phyloP scores from a whole-genome alignment of 2,113 vertebrate species.

The Passer montanus region DNA sequence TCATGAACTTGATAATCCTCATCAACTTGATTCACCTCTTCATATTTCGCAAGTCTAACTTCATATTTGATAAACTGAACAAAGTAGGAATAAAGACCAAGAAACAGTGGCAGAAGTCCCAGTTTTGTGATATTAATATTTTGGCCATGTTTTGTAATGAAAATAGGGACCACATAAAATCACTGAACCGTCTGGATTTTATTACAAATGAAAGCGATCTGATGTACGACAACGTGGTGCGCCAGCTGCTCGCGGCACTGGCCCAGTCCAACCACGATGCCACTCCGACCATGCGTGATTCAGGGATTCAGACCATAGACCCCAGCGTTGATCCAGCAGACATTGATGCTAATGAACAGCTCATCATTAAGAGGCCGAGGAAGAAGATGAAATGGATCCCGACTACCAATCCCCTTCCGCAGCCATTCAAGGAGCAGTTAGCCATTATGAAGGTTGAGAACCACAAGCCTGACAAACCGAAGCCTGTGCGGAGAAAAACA shows the following conservation, averaged over 20 bases:
- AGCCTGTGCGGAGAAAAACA: constrained; percentile 88
- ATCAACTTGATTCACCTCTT: constrained; percentile 95
- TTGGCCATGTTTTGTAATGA: constrained; percentile 99
- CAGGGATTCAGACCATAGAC: constrained; percentile 91
- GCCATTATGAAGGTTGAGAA: constrained; percentile 89
- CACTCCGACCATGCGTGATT: constrained; percentile 92
- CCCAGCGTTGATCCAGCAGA: constrained; percentile 88
- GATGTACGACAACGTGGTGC: constrained; percentile 99
- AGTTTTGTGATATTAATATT: constrained; percentile 99
- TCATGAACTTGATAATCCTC: constrained; percentile 96
- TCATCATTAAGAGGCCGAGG: constrained; percentile 91
- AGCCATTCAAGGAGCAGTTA: constrained; percentile 93
- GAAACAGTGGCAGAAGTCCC: constrained; percentile 96
- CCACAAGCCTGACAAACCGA: constrained; percentile 91
- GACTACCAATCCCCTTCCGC: constrained; percentile 89
- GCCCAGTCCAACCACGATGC: constrained; percentile 96
- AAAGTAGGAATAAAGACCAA: constrained; percentile 98
- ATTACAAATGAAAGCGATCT: constrained; percentile 98
- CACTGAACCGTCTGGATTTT: constrained; percentile 95
- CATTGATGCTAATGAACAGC: constrained; percentile 83
- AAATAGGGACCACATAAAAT: constrained; percentile 99
- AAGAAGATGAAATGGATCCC: constrained; percentile 99
- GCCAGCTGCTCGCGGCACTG: constrained; percentile 92
- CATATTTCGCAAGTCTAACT: constrained; percentile 98
- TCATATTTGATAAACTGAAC: constrained; percentile 98